These are phyloP conservation scores for Drosophila pectinifera DNA, from an alignment of 1,140 invertebrate species.

Conservation along the genomic window DNA sequence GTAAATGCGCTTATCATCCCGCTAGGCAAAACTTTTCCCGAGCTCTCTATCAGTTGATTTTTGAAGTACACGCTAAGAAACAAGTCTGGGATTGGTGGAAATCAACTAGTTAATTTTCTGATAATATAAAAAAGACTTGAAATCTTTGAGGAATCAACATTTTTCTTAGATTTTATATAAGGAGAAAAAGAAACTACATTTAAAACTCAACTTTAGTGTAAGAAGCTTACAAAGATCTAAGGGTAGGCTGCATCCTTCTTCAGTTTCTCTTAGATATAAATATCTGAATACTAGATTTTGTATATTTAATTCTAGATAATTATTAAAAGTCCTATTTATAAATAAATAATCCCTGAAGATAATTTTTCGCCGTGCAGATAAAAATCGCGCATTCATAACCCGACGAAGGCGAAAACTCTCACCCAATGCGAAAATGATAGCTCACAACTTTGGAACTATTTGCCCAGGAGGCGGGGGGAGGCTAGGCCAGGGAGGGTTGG, in stretches of 20 bases:
- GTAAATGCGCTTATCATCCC: slow-evolving; percentile 80
- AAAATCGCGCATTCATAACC: slow-evolving; percentile 70
- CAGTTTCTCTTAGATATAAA: no score
- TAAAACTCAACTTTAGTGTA: background rate
- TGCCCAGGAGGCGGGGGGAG: slow-evolving; percentile 1
- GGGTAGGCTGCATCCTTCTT: background rate
- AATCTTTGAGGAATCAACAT: background rate
- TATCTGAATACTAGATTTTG: no score
- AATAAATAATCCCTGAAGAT: background rate
- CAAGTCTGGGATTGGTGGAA: background rate
- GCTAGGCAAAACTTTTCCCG: slow-evolving; percentile 33
- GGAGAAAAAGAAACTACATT: background rate
- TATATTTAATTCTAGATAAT: background rate
- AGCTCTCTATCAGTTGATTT: slow-evolving; percentile 56
- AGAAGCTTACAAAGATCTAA: background rate
- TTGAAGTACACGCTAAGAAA: slow-evolving; percentile 17
- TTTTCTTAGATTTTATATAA: background rate
- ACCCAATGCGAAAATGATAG: slow-evolving; percentile 79
- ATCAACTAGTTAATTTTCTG: background rate
- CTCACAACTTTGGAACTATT: slow-evolving; percentile 82
- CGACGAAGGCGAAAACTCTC: slow-evolving; percentile 25
- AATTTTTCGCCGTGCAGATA: slow-evolving; percentile 1
- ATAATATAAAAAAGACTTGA: background rate
- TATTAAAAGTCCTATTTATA: no score
- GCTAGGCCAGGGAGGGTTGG: background rate